These are phyloP conservation scores for Drosophila aff. DNA, from an alignment of 1,140 invertebrate genomes.

Conservation along the genomic window DNA sequence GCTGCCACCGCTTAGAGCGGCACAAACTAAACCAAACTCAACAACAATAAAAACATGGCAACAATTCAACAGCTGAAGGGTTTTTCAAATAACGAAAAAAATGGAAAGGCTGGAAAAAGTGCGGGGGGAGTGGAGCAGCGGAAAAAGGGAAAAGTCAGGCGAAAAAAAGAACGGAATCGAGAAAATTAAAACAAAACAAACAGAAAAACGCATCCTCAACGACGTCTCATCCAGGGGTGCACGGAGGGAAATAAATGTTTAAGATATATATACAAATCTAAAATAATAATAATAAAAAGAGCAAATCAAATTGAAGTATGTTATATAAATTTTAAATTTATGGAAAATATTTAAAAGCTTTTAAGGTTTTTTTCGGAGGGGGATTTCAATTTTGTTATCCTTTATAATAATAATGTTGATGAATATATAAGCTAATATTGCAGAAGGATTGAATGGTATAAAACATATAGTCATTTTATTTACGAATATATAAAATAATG, in stretches of 20 bases:
- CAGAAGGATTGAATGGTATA: too few species aligned
- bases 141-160: conserved; percentile 55
- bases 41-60: conserved; percentile 84
- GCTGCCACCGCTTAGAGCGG: conserved; percentile 65
- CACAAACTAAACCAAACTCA: conserved; percentile 83
- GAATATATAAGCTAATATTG: too few species aligned
- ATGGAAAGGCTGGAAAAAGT: conserved; percentile 24
- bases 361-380: neutral
- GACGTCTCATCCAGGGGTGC: conserved; percentile 31
- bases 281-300: neutral
- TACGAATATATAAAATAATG: neutral
- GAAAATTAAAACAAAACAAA: conserved; percentile 85
- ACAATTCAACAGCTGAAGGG: conserved; percentile 84
- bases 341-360: neutral
- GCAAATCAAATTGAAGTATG: too few species aligned
- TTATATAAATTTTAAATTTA: too few species aligned
- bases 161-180: conserved; percentile 60
- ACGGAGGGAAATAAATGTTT: neutral
- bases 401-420: too few species aligned
- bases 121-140: conserved; percentile 35
- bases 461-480: neutral
- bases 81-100: conserved; percentile 84
- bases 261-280: neutral
- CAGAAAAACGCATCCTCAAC: conserved; percentile 66
- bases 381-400: neutral